A percentile compares a stretch with the other conserved stretches of the same genome.
Evolutionary conservation across 1,140 invertebrate genomes (phyloP).

Genomic region (Nasonia vitripennis): DNA sequence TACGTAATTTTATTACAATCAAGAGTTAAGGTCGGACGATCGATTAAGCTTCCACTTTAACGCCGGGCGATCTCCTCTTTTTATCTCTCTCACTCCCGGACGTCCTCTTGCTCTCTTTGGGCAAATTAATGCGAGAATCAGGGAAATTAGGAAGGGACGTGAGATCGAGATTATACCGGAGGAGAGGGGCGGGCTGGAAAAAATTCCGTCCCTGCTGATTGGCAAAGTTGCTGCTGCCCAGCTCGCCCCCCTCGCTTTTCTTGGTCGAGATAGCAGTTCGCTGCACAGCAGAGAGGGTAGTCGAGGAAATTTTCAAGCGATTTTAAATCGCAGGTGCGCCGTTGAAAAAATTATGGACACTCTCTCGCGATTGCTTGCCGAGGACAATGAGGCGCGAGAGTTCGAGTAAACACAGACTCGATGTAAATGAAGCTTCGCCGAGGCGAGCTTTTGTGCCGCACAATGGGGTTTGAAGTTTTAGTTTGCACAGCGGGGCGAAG

Average conservation of each 20-base stretch:
- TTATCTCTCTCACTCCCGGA: background rate
- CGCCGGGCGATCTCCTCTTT: constrained; percentile 21
- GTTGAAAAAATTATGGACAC: background rate
- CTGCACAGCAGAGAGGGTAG: too few relatives aligned
- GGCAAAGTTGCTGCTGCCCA: constrained; percentile 21
- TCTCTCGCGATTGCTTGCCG: background rate
- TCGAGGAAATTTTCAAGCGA: background rate
- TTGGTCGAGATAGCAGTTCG: too few relatives aligned
- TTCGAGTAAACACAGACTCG: background rate
- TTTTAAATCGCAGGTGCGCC: background rate
- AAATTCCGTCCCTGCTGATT: constrained; percentile 31
- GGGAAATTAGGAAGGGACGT: constrained; percentile 29
- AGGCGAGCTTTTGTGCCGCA: constrained; percentile 6
- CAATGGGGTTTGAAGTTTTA: constrained; percentile 18
- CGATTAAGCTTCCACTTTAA: constrained; percentile 52
- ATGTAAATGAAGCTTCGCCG: background rate
- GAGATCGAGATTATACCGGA: constrained; percentile 19
- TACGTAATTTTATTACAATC: constrained; percentile 65
- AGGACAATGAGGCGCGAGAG: background rate
- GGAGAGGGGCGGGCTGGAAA: background rate
- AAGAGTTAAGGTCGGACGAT: constrained; percentile 53
- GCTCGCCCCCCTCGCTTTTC: background rate
- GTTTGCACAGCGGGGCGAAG: background rate
- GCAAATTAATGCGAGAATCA: constrained; percentile 42
- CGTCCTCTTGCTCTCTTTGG: constrained; percentile 9